phyloP scores from a whole-genome alignment of 2,888 invertebrate genomes.

The Trichopoda pennipes region DNA sequence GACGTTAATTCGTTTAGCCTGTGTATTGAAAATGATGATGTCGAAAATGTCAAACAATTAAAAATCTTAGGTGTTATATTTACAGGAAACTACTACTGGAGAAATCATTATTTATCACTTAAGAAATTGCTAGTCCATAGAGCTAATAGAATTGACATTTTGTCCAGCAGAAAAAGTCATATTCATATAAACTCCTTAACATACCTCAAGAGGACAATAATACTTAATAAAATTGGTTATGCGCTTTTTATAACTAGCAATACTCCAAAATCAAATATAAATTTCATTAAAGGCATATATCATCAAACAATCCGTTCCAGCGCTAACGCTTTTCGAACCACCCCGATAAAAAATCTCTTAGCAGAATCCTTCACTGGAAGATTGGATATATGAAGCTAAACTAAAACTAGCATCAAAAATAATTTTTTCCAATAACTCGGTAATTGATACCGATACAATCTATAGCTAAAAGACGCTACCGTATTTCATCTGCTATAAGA shows the following conservation, averaged over 20 bases:
- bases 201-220: neutral
- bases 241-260: slow-evolving; percentile 6
- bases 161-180: slow-evolving; percentile 17
- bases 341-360: too few relatives aligned
- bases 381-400: slow-evolving; percentile 1
- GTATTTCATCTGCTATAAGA: too few relatives aligned
- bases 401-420: too few relatives aligned
- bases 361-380: neutral
- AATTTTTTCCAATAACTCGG: too few relatives aligned
- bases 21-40: too few relatives aligned
- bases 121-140: too few relatives aligned
- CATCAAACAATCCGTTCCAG: neutral
- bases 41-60: too few relatives aligned
- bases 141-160: neutral
- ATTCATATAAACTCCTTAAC: slow-evolving; percentile 1
- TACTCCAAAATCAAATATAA: neutral
- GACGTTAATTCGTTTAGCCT: neutral
- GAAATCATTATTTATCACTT: neutral
- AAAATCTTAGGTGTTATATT: too few relatives aligned
- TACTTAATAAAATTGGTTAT: slow-evolving; percentile 22
- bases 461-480: neutral
- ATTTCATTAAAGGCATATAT: slow-evolving; percentile 2
- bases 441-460: slow-evolving; percentile 2
- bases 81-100: too few relatives aligned
- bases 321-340: too few relatives aligned